These are phyloP conservation scores for Puffinus mauretanicus DNA, from an alignment of 2,113 vertebrate genomes.

Conservation along the genomic window DNA sequence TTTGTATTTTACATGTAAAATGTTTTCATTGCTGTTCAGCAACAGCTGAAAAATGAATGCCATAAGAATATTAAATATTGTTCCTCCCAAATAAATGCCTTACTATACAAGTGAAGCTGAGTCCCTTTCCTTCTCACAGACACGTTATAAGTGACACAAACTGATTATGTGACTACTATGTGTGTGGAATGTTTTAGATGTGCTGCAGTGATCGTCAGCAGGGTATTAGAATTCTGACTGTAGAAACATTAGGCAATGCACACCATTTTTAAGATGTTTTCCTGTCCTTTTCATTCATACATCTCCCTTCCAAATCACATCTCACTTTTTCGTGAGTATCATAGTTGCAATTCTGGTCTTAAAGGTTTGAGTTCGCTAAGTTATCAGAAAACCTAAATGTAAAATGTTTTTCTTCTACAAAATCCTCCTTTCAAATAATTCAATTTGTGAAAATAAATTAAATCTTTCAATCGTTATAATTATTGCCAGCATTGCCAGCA, in stretches of 20 bases:
- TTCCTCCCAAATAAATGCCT: not conserved
- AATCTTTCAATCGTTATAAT: not conserved
- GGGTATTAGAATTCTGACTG: not conserved
- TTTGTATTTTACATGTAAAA: not conserved
- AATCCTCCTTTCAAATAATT: not conserved
- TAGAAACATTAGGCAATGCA: not conserved
- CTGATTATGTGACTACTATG: not conserved
- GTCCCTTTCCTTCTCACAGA: not conserved
- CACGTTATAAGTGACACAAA: not conserved
- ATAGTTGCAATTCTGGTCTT: not conserved
- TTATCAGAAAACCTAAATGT: not conserved
- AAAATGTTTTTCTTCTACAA: not conserved
- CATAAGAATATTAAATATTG: not conserved
- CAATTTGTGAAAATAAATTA: not conserved
- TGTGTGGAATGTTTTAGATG: not conserved
- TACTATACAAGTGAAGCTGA: not conserved
- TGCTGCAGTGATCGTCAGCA: not conserved
- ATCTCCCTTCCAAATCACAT: not conserved
- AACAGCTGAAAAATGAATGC: not conserved
- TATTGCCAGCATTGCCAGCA: not conserved
- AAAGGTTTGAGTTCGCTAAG: not conserved
- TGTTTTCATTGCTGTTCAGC: not conserved
- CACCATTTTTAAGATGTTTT: not conserved
- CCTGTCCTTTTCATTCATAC: not conserved
- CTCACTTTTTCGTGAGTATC: not conserved